Base-by-base conservation (phyloP, 2,888 invertebrate species). In the Erebia palarica region DNA sequence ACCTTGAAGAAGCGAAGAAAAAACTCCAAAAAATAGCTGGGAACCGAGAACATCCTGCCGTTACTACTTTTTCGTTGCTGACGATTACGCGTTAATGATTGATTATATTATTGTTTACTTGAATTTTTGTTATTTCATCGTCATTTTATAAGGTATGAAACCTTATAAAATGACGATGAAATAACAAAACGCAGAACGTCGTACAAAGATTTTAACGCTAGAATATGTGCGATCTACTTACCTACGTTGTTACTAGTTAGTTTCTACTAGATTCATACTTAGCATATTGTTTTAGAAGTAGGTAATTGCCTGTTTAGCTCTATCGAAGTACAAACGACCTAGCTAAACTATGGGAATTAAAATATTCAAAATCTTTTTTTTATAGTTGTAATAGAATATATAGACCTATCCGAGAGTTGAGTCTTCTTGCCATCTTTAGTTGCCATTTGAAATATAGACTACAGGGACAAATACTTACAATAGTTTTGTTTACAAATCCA, bases 1-100 rank as follows among this genome's bases (percentile, higher is more conserved):
- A 83, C 83, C 85, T 83, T 82, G 84, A 83, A 83, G 87, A 86
- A 83, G 82, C 73, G 76, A 82, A 76, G 27, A 49, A 67, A 82
- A 81, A 85, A 85, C 77, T 74, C 67, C 78, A 84, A 87, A 84
- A 84, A 76, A 73, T 78, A 80, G 81, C 84, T 85, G 86, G 84
- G 87, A 89, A 86, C 85, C 78, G 77, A 81, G 82, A 82, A 86
- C 86, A 86, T 90, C 89, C 88, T 88, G 88, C 77, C 81, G 82
- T 86, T 87, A 86, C 86, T 82, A 85, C 83, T 86, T 86, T 86
- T 87, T 84, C 74, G 76, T 68, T 75, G 58, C 77, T 78, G 79
- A 75, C 84, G 86, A 88, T 89, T 87, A 87, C 80, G 84, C 87
- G 84, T 84, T 86, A 84, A 90, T 90, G 89, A 91, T 92, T 88